Evolutionary conservation across 2,888 invertebrate genomes (phyloP).

Genomic region (Chrysodeixis includens): DNA sequence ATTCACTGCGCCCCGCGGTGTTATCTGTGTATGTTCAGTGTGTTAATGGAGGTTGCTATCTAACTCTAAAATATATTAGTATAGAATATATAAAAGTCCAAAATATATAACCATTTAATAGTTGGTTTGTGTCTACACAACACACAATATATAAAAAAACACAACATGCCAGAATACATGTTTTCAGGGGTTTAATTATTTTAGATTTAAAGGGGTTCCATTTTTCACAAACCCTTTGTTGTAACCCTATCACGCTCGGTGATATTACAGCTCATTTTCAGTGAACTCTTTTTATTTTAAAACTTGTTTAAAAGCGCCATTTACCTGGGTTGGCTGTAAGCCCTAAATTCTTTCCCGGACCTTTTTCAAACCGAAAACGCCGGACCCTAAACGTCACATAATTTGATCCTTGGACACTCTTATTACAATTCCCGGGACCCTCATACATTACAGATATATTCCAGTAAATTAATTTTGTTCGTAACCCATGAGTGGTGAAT

Average conservation of each 20-base stretch:
- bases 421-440: slow-evolving; percentile 25
- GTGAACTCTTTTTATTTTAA: slow-evolving; percentile 9
- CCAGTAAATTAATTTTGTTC: slow-evolving; percentile 46
- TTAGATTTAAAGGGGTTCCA: not conserved
- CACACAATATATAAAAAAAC: too few species aligned
- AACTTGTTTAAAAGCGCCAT: slow-evolving; percentile 18
- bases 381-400: slow-evolving; percentile 22
- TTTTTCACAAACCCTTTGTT: not conserved
- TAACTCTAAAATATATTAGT: too few species aligned
- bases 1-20: too few species aligned
- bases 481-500: slow-evolving; percentile 16
- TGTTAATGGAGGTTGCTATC: too few species aligned
- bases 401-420: slow-evolving; percentile 35
- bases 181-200: too few species aligned
- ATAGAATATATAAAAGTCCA: too few species aligned
- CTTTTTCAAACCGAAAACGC: slow-evolving; percentile 21
- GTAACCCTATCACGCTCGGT: not conserved
- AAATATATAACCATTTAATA: too few species aligned
- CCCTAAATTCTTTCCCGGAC: slow-evolving; percentile 23
- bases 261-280: not conserved
- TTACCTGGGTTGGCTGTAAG: slow-evolving; percentile 13
- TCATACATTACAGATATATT: slow-evolving; percentile 40
- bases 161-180: too few species aligned
- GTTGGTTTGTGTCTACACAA: too few species aligned
- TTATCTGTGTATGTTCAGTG: too few species aligned